Percentiles rank a stretch among this genome's conserved stretches.
Evolutionary conservation across 2,888 invertebrate genomes (phyloP).

Genomic region (Gryllus longicercus): DNA sequence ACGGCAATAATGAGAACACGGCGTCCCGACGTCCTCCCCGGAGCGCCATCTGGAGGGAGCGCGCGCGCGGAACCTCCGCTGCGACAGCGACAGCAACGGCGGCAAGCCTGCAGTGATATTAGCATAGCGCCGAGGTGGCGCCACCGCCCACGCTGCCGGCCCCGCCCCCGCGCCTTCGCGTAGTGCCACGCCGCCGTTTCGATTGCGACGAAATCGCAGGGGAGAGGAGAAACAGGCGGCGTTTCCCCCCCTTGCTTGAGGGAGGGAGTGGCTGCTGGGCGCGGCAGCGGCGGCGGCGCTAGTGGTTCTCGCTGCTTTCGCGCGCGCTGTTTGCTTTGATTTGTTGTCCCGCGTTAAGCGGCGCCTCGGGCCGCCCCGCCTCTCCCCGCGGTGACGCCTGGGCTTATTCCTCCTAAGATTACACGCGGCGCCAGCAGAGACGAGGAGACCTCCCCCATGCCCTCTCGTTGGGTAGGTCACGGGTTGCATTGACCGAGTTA

Average conservation of each 20-base stretch:
- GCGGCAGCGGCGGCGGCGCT: neutral
- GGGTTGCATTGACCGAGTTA: too few species aligned
- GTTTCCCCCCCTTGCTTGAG: neutral
- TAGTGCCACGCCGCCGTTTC: neutral
- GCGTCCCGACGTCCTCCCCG: conserved; percentile 9
- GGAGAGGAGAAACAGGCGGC: too few species aligned
- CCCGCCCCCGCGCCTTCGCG: too few species aligned
- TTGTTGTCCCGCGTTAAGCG: conserved; percentile 17
- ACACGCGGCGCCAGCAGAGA: too few species aligned
- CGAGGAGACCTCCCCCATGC: too few species aligned
- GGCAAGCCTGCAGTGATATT: neutral
- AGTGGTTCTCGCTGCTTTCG: neutral
- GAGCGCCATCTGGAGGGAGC: neutral
- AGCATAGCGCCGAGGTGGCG: conserved; percentile 9
- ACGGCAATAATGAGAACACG: conserved; percentile 17
- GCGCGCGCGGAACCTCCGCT: neutral
- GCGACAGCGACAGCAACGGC: too few species aligned
- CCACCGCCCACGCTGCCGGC: neutral
- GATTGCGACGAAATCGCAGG: neutral
- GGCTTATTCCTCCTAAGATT: too few species aligned
- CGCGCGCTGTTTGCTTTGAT: neutral
- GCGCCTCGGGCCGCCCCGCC: neutral
- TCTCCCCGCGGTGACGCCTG: neutral
- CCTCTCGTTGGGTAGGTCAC: too few species aligned
- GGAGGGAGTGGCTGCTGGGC: neutral